These are phyloP conservation scores for Tenebrosternarchus preto DNA, from an alignment of 2,113 vertebrate species.

Conservation along the genomic window DNA sequence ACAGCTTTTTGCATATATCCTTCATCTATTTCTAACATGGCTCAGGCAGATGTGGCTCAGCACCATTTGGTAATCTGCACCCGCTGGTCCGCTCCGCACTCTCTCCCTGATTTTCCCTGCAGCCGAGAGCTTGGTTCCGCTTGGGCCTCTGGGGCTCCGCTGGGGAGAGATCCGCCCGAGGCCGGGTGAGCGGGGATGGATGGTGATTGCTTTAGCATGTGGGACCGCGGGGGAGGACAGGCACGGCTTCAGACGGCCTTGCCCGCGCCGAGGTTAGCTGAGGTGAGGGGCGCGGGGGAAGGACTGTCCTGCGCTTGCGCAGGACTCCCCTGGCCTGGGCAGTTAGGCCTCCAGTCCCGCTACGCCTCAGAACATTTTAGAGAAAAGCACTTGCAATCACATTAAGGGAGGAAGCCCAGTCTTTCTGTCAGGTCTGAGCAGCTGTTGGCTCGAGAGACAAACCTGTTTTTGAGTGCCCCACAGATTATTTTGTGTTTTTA, in stretches of 20 bases:
- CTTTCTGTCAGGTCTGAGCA: background rate
- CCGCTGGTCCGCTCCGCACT: background rate
- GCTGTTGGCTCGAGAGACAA: background rate
- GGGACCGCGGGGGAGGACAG: slow-evolving; percentile 47
- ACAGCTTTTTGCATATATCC: too few species aligned
- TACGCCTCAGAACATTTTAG: background rate
- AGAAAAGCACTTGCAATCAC: background rate
- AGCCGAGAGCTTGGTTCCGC: slow-evolving; percentile 24
- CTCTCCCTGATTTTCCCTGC: slow-evolving; percentile 39
- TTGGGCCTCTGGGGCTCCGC: slow-evolving; percentile 49
- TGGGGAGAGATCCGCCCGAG: slow-evolving; percentile 37
- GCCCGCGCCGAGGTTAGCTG: slow-evolving; percentile 48
- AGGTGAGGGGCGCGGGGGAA: slow-evolving; percentile 46
- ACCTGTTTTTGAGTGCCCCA: background rate
- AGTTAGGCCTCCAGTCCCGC: background rate
- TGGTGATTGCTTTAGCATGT: slow-evolving; percentile 61
- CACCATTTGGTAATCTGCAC: too few species aligned
- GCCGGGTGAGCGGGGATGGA: slow-evolving; percentile 44
- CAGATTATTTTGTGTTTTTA: background rate
- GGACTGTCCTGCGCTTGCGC: slow-evolving; percentile 28
- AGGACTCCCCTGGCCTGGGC: slow-evolving; percentile 1
- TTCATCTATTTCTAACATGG: too few species aligned
- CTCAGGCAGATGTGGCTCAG: too few species aligned
- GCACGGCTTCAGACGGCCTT: slow-evolving; percentile 39
- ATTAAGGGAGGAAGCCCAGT: background rate